Conservation (phyloP, 2,113 vertebrate species). For the Cinclus mexicanus region DNA sequence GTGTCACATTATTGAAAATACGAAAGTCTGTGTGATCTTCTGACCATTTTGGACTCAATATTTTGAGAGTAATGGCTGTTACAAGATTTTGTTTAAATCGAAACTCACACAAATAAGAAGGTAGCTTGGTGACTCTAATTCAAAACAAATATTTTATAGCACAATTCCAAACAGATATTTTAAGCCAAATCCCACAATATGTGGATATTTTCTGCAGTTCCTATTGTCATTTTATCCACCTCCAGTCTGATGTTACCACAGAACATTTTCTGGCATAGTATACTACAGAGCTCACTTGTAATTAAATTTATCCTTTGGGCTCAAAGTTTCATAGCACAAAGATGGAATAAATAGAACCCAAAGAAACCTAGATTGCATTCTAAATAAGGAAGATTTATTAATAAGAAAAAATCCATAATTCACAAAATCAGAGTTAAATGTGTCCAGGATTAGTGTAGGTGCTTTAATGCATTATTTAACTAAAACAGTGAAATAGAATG, state of each 20-base stretch:
- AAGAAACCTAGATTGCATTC: not conserved
- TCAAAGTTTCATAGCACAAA: not conserved
- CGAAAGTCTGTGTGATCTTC: not conserved
- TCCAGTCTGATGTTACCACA: not conserved
- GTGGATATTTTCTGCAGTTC: not conserved
- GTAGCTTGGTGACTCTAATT: not conserved
- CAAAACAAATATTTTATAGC: not conserved
- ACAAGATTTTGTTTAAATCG: not conserved
- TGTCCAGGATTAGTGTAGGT: not conserved
- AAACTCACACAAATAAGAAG: not conserved
- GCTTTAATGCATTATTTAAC: not conserved
- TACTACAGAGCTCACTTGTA: not conserved
- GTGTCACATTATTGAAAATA: not conserved
- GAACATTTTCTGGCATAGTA: not conserved
- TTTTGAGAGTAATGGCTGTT: not conserved
- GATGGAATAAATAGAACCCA: not conserved
- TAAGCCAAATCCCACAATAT: not conserved
- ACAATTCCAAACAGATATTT: not conserved
- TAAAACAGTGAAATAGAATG: not conserved
- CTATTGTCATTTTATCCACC: not conserved
- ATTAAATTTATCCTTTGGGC: not conserved
- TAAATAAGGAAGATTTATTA: not conserved
- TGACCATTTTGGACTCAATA: not conserved
- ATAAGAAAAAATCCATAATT: not conserved
- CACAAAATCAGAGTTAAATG: not conserved